Base-by-base conservation (phyloP, 2,888 invertebrate species). In the Chromoteleia sp. region DNA sequence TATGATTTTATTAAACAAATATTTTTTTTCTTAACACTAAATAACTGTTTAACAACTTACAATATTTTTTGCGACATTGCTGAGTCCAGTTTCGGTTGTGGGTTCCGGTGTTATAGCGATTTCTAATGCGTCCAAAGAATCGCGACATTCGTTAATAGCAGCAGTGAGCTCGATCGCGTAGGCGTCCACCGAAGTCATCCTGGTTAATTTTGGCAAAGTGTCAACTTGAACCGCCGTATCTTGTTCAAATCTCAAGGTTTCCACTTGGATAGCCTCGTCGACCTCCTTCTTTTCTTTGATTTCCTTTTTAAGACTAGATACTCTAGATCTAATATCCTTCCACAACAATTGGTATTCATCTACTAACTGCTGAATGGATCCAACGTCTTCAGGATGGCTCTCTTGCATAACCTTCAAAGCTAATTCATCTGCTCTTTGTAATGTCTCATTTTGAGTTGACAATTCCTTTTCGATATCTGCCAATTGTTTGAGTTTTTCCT, bases 221-320 rank as follows among this genome's bases (percentile, higher is more conserved):
- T 97, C 95, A 0, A 97, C 97, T 93, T 97, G 97, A 3, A 96
- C 95, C 0, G 95, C 94, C 0, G 94, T 94, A 86, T 97, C 96
- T 12, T 94, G 94, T 88, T 96, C 96, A 91, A 96, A 95, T 90
- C 93, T 95, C 5, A 95, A 92, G 0, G 96, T 96, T 82, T 96
- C 95, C 7, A 96, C 96, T 92, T 96, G 94, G 0, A 94, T 93
- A 45, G 93, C 92, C 87, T 95, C 94, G 74, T 94, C 93, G 0
- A 93, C 93, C 73, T 94, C 94, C 10, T 83, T 84, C 15, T 85
- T 87, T 15, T 86, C 86, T 29, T 76, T 89, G 6, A 89, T 83
- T 74, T 90, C 89, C 82, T 89, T 88, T 86, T 93, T 93, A 0
- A 94, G 86, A 2, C 89, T 90, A 1, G 90, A 89, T 0, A 95